Conservation (phyloP, 2,888 invertebrate genomes). For the Loripinus fragilis region DNA sequence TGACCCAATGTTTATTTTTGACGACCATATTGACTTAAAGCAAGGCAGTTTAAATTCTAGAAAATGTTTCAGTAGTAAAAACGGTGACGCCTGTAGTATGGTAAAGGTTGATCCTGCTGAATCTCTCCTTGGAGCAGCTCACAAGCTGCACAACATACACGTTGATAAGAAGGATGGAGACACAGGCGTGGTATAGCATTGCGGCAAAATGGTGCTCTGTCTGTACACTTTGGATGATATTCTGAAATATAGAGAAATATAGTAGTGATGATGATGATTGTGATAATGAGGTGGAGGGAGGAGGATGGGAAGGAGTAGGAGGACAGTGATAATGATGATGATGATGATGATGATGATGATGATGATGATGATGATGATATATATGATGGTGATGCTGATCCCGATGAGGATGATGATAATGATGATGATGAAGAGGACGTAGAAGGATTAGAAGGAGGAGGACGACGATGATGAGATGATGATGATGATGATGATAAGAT, state of each 20-base stretch:
- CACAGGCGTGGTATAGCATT: conserved; percentile 35
- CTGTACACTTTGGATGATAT: background rate
- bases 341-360: background rate
- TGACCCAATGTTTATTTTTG: too few species aligned
- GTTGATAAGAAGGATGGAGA: conserved; percentile 31
- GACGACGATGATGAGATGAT: too few species aligned
- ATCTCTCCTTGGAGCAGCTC: background rate
- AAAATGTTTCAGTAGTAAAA: too few species aligned
- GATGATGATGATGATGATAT: background rate
- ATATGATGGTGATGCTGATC: too few species aligned
- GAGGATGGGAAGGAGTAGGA: background rate
- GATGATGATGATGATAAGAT: too few species aligned
- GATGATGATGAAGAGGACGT: background rate
- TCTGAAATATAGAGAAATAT: too few species aligned
- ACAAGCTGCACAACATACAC: conserved; percentile 49
- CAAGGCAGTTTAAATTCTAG: too few species aligned
- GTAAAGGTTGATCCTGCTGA: background rate
- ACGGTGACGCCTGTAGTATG: too few species aligned
- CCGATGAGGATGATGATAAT: too few species aligned
- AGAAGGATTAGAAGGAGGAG: background rate
- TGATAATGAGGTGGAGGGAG: too few species aligned
- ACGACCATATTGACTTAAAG: too few species aligned
- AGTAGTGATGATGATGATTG: too few species aligned
- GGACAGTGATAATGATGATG: background rate
- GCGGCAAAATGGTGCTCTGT: conserved; percentile 33